Evolutionary conservation across 1,140 invertebrate genomes (phyloP).

Genomic region (Drosophila novamexicana): DNA sequence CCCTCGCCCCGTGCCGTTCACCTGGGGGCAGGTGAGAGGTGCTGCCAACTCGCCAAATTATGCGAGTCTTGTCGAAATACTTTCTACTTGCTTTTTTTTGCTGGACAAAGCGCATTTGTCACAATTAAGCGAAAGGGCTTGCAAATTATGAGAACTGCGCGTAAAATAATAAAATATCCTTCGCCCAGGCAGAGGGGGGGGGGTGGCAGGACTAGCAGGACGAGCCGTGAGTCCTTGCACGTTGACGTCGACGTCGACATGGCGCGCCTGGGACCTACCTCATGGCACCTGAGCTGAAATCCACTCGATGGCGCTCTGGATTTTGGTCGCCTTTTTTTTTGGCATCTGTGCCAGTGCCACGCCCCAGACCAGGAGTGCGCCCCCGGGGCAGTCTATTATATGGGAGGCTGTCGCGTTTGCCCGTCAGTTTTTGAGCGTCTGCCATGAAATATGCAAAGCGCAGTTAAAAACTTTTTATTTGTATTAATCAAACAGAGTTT

Average conservation of each 20-base stretch:
- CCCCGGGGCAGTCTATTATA: slow-evolving; percentile 63
- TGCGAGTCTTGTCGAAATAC: slow-evolving; percentile 61
- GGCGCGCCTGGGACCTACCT: slow-evolving; percentile 46
- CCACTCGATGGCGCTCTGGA: slow-evolving; percentile 1
- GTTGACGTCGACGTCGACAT: slow-evolving; percentile 56
- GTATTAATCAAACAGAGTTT: slow-evolving; percentile 82
- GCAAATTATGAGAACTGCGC: slow-evolving; percentile 54
- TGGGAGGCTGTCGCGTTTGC: slow-evolving; percentile 38
- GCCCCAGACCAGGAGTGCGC: slow-evolving; percentile 10
- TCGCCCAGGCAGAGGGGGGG: neutral
- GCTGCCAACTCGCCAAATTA: slow-evolving; percentile 63
- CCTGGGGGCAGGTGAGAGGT: slow-evolving; percentile 1
- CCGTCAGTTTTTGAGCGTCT: slow-evolving; percentile 71
- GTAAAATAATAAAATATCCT: slow-evolving; percentile 51
- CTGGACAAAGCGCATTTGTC: slow-evolving; percentile 76
- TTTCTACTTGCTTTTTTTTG: slow-evolving; percentile 39
- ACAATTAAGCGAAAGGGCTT: slow-evolving; percentile 70
- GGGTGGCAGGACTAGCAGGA: neutral
- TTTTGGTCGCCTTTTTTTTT: slow-evolving; percentile 43
- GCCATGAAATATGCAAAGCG: slow-evolving; percentile 80
- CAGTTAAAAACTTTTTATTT: slow-evolving; percentile 83
- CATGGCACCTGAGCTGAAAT: slow-evolving; percentile 39
- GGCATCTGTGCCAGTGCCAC: slow-evolving; percentile 40
- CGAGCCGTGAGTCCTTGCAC: slow-evolving; percentile 25
- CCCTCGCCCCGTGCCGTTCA: neutral